Evolutionary conservation across 2,888 invertebrate genomes (phyloP), one percentile per base, ranked within the genome.

Genomic region (Watsonalla binaria): DNA sequence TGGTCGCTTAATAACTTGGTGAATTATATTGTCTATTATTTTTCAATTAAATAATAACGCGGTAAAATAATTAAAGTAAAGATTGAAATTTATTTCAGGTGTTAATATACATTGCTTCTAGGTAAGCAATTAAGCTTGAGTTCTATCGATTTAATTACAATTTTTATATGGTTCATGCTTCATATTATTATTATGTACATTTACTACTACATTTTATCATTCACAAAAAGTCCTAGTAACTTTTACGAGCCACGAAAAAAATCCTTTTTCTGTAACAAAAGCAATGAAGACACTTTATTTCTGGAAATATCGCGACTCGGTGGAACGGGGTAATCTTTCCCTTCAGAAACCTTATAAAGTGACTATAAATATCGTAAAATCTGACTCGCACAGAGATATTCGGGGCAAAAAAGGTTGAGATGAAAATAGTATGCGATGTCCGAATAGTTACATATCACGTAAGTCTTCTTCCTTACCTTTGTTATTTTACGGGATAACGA

Each of bases 351-450:
- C 55, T 37, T 47, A 53, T 46, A 45, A 59, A 58, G 55, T 53
- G 54, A 56, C 52, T 58, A 59, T 66, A 62, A 66, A 71, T 65
- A 65, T 55, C 57, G 52, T 56, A 56, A 62, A 67, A 68, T 69
- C 35, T 39, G 35, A 49, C 37, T 37, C 64, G 54, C 54, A 63
- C 62, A 58, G 59, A 65, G 61, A 63, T 65, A 65, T 42, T 54
- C 47, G 51, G 56, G 8, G 39, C 15, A 49, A 49, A 47, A 48
- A 49, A 49, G 49, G 37, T 35, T 54, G 48, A 58, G 57, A 59
- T 54, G 13, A 11, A 46, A 50, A 47, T 37, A 33, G 11, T 7
- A 46, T 13, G 14, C 48, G n/a, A 52, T 52, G 45, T 49, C 39
- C n/a, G n/a, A n/a, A n/a, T n/a, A n/a, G n/a, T 46, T 45, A 50